Conservation (phyloP, 1,140 invertebrate genomes). For the Ladona fulva region DNA sequence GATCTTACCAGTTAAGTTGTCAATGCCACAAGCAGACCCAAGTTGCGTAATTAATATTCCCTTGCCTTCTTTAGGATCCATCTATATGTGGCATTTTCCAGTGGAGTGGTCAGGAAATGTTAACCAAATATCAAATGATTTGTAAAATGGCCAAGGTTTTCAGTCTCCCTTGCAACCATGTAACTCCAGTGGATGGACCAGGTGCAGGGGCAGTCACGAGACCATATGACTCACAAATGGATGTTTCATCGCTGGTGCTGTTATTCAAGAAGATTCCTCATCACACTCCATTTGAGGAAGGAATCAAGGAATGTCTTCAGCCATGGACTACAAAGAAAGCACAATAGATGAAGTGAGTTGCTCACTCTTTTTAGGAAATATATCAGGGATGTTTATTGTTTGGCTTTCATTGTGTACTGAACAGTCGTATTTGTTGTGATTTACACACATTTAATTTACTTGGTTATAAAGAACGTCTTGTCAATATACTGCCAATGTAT, state of each 20-base stretch:
- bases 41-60: too few species aligned
- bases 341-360: too few species aligned
- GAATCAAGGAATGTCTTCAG: conserved; percentile 32
- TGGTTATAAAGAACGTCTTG: too few species aligned
- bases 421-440: too few species aligned
- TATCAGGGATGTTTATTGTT: too few species aligned
- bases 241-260: conserved; percentile 33
- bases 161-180: conserved; percentile 33
- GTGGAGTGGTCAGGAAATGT: conserved; percentile 41
- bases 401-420: too few species aligned
- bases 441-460: too few species aligned
- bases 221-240: conserved; percentile 40
- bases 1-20: too few species aligned
- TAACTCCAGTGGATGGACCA: conserved; percentile 31
- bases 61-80: conserved; percentile 24
- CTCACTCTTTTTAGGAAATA: too few species aligned
- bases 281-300: conserved; percentile 38
- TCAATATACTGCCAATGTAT: too few species aligned
- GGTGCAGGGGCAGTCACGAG: conserved; percentile 29
- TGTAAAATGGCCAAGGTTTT: conserved; percentile 40
- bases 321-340: conserved; percentile 21
- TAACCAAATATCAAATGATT: conserved; percentile 49
- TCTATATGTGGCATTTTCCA: conserved; percentile 40
- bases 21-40: too few species aligned
- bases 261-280: neutral